Evolutionary conservation across 2,888 invertebrate genomes (phyloP), one percentile per base, ranked within the genome.

Genomic region (Gymnoscelis rufifasciata): DNA sequence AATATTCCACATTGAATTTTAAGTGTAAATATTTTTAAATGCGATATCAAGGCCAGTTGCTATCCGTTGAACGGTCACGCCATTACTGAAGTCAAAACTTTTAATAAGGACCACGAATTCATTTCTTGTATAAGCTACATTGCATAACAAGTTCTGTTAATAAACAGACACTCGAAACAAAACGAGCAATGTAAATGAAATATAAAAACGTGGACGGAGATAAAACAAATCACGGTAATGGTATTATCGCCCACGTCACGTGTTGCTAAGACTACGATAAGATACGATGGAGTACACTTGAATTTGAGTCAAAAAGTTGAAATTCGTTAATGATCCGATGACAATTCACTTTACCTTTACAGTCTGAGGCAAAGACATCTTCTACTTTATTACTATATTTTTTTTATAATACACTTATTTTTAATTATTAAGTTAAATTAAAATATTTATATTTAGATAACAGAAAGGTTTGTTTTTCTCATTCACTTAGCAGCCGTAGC

Each of bases 31-130:
- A 65, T 71, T 73, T 67, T 69, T 67, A 76, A 71, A 73, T 66
- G 58, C 63, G 63, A 61, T 66, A 73, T 59, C 74, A 79, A 81
- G 78, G 77, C 59, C 74, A 64, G 64, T 68, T 62, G 69, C 63
- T 68, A 71, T 64, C 62, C 62, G 60, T 55, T 52, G 51, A 61
- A 57, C 62, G 64, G 63, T 64, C 68, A 62, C 64, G 54, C 54
- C 54, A 54, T 48, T 43, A 62, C 61, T 47, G 55, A 33, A 52
- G 52, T 43, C 46, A 52, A 57, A 47, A 53, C 46, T 45, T 51
- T 55, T 55, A 52, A 55, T 59, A 51, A 47, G 44, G 52, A 47
- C n/a, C 40, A 28, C 30, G 51, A 41, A 48, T 42, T 10, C 30
- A 51, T 57, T 38, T 7, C 15, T 7, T 38, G 10, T 6, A 46